A percentile compares a stretch with the other conserved stretches of the same genome.
phyloP scores from a whole-genome alignment of 2,113 vertebrate genomes.

The Centropus unirufus region DNA sequence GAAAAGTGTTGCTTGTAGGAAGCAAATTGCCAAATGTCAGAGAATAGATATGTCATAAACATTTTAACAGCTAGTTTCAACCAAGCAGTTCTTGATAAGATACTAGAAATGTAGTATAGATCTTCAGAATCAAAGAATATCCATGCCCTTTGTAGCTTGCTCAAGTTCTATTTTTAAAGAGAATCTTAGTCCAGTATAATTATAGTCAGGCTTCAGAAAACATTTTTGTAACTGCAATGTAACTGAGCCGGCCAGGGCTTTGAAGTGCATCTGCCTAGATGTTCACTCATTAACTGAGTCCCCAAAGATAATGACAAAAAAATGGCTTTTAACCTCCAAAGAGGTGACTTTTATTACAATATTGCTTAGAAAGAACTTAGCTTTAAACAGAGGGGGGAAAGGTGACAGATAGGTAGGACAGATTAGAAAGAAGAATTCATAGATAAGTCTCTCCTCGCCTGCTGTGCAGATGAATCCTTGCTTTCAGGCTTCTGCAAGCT shows the following conservation, averaged over 20 bases:
- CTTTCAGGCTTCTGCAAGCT: background rate
- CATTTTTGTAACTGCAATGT: background rate
- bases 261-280: background rate
- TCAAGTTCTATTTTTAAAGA: constrained; percentile 4
- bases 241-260: background rate
- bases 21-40: background rate
- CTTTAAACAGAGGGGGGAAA: background rate
- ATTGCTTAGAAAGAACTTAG: background rate
- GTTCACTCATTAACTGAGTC: background rate
- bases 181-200: background rate
- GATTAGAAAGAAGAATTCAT: background rate
- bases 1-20: background rate
- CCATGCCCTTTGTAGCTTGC: background rate
- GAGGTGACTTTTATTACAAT: background rate
- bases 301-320: background rate
- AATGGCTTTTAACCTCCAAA: background rate
- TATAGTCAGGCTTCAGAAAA: background rate
- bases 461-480: background rate
- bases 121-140: background rate
- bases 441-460: background rate
- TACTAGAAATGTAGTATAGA: background rate
- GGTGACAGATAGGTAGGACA: background rate
- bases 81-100: background rate
- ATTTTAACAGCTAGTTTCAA: background rate
- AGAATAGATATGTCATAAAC: background rate